phyloP scores from a whole-genome alignment of 2,797 vertebrate genomes.

The Sphenopsis melanotis region DNA sequence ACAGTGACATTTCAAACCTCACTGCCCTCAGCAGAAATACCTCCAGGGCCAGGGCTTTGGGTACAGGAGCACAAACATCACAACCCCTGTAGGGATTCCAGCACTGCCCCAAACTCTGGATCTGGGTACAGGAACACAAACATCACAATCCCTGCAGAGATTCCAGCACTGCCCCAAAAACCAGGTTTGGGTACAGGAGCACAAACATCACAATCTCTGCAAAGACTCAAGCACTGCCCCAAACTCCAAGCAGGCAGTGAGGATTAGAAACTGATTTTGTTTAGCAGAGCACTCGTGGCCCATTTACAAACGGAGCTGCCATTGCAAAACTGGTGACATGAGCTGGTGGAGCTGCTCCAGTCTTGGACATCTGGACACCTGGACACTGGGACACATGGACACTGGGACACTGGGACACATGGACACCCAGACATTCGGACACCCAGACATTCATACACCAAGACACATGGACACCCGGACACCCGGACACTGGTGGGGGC shows the following conservation, averaged over 20 bases:
- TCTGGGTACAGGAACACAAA: background rate
- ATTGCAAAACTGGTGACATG: accelerated
- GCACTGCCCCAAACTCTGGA: background rate
- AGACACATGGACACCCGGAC: no score
- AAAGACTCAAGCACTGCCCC: accelerated
- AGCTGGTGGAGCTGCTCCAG: accelerated
- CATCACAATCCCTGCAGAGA: background rate
- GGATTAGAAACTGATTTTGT: background rate
- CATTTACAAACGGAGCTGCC: accelerated
- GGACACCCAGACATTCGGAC: background rate
- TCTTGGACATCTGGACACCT: background rate
- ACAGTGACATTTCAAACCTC: background rate
- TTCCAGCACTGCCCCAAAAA: background rate
- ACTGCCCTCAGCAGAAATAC: background rate
- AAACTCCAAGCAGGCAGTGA: accelerated
- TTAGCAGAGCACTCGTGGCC: background rate
- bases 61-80: accelerated
- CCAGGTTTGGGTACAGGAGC: no score
- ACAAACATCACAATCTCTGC: background rate
- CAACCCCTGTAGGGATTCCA: background rate
- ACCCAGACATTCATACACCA: no score
- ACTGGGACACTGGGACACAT: no score
- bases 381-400: no score
- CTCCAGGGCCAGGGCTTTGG: background rate
- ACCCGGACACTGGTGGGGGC: accelerated